Percentiles rank a stretch among this genome's conserved stretches.
Conservation (phyloP, 92 coral and sea anemone species). For the Meandrina meandrites region DNA sequence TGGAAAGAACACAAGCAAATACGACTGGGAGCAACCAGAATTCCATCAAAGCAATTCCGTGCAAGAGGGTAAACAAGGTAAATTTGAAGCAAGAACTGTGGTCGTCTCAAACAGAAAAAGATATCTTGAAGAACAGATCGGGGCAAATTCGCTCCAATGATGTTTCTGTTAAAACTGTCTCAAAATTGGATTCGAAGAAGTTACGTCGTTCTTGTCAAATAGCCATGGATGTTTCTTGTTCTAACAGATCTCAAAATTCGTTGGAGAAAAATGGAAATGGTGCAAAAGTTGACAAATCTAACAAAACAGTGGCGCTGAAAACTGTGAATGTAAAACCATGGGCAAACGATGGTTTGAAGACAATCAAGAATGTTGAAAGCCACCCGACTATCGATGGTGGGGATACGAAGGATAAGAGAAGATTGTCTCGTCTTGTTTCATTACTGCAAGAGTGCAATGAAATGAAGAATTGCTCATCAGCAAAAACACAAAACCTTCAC, state of each 20-base stretch:
- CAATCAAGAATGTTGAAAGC: background rate
- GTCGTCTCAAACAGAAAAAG: background rate
- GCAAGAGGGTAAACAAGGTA: background rate
- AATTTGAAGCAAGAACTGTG: background rate
- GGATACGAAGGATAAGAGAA: background rate
- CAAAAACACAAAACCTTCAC: background rate
- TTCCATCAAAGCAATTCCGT: background rate
- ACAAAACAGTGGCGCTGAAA: background rate
- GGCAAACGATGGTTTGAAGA: slow-evolving; percentile 11
- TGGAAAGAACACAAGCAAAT: background rate
- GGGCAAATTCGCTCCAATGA: background rate
- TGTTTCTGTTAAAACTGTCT: background rate
- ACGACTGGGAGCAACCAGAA: background rate
- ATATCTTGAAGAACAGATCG: background rate
- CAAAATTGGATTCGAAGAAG: background rate
- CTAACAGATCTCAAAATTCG: background rate
- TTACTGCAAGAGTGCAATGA: slow-evolving; percentile 13
- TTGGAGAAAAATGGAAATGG: background rate
- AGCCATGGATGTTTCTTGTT: background rate
- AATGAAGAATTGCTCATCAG: background rate
- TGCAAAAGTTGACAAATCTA: background rate
- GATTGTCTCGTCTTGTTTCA: background rate
- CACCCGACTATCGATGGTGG: background rate
- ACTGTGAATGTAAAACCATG: slow-evolving; percentile 32
- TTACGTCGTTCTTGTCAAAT: slow-evolving; percentile 3